phyloP scores from a whole-genome alignment of 1,140 invertebrate genomes.

The Zeugodacus cucurbitae region DNA sequence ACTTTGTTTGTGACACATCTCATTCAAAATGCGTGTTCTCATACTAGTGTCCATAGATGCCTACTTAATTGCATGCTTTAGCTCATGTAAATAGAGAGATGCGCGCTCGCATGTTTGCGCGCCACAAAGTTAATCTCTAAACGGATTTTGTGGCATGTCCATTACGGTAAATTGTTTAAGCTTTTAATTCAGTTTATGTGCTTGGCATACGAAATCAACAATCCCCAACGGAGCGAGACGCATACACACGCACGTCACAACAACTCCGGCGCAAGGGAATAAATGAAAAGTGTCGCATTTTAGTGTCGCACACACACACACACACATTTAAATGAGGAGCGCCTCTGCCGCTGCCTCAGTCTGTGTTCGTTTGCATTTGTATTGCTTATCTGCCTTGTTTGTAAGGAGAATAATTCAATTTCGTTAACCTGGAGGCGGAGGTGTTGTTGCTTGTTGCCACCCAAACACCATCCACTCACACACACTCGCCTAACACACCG shows the following conservation, averaged over 20 bases:
- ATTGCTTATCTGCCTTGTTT: neutral
- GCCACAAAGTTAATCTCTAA: neutral
- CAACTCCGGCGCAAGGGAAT: neutral
- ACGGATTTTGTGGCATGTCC: constrained; percentile 18
- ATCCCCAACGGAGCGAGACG: neutral
- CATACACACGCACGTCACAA: neutral
- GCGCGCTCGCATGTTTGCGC: neutral
- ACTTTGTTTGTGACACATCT: no score
- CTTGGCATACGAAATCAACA: neutral
- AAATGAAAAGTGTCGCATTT: neutral
- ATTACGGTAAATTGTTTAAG: constrained; percentile 30
- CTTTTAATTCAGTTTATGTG: constrained; percentile 20
- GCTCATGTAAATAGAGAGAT: neutral
- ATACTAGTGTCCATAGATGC: neutral
- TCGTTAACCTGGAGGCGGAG: neutral
- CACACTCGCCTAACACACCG: neutral
- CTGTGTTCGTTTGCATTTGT: neutral
- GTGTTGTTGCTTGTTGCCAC: neutral
- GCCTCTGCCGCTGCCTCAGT: neutral
- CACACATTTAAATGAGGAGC: neutral
- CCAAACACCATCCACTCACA: neutral
- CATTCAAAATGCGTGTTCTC: no score
- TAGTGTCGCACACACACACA: neutral
- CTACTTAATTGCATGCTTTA: neutral
- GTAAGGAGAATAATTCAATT: constrained; percentile 12